These are phyloP conservation scores for Florisuga fusca DNA, from an alignment of 2,797 vertebrate genomes.

Conservation along the genomic window DNA sequence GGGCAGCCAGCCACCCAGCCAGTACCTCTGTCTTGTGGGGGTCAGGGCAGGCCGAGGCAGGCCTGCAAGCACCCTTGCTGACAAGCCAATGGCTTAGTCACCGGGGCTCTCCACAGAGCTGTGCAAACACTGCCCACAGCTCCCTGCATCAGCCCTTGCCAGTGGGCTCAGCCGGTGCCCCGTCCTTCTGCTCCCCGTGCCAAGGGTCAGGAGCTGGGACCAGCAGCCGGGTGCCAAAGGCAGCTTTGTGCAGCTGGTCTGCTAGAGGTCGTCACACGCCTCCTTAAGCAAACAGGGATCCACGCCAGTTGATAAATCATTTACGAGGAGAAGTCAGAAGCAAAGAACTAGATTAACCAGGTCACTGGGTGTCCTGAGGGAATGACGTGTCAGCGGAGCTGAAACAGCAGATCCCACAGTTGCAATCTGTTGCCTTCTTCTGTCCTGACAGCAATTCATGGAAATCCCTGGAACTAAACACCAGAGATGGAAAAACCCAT, in stretches of 20 bases:
- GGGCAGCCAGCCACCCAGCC: background rate
- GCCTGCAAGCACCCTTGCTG: background rate
- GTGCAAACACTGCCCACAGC: constrained; percentile 32
- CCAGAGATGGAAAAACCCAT: constrained; percentile 71
- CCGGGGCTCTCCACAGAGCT: background rate
- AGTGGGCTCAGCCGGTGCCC: background rate
- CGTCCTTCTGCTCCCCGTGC: background rate
- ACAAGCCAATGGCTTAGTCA: background rate
- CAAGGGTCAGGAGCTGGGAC: constrained; percentile 57
- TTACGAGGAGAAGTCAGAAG: constrained; percentile 73
- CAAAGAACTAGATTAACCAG: constrained; percentile 77
- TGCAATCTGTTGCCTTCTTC: constrained; percentile 59
- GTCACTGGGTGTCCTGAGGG: constrained; percentile 74
- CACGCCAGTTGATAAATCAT: constrained; percentile 79
- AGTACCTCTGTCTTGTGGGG: background rate
- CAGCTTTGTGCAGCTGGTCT: constrained; percentile 49
- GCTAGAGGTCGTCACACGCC: constrained; percentile 72
- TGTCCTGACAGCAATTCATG: constrained; percentile 52
- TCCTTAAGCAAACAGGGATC: constrained; percentile 79
- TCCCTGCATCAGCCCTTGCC: background rate
- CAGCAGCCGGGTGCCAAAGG: constrained; percentile 40
- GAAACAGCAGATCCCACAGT: constrained; percentile 75
- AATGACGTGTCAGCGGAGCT: constrained; percentile 74
- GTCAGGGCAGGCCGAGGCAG: constrained; percentile 6
- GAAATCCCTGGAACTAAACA: constrained; percentile 70